phyloP scores from a whole-genome alignment of 2,113 vertebrate species.

The Neogobius melanostomus region DNA sequence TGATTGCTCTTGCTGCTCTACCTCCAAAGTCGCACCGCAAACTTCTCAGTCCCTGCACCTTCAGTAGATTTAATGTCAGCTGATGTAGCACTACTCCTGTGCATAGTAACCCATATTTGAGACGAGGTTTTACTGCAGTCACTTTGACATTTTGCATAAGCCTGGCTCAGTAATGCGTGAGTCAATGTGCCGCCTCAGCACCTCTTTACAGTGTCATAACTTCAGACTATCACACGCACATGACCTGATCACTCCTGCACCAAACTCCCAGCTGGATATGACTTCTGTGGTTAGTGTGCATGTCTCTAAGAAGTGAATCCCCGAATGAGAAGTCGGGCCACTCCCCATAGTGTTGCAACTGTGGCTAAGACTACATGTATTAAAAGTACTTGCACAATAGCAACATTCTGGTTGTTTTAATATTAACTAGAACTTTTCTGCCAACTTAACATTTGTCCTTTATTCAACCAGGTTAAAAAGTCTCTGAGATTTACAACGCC shows the following conservation, averaged over 20 bases:
- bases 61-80: not conserved
- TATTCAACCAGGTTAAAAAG: too few relatives aligned
- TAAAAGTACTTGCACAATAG: too few relatives aligned
- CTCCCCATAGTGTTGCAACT: not conserved
- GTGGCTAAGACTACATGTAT: too few relatives aligned
- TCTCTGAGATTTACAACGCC: too few relatives aligned
- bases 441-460: too few relatives aligned
- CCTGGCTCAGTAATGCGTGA: not conserved
- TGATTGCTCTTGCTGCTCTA: too few relatives aligned
- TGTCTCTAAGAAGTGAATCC: not conserved
- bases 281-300: slow-evolving; percentile 16
- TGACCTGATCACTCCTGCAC: not conserved
- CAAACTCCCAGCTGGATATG: not conserved
- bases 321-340: not conserved
- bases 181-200: slow-evolving; percentile 16
- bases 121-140: not conserved
- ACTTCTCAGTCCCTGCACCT: too few relatives aligned
- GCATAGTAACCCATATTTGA: not conserved
- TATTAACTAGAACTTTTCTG: not conserved
- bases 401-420: too few relatives aligned
- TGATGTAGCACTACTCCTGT: not conserved
- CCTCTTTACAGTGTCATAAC: not conserved
- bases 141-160: slow-evolving; percentile 4
- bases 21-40: too few relatives aligned
- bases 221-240: not conserved